Base-by-base conservation (phyloP, 1,140 invertebrate genomes). In the Andricus grossulariae region DNA sequence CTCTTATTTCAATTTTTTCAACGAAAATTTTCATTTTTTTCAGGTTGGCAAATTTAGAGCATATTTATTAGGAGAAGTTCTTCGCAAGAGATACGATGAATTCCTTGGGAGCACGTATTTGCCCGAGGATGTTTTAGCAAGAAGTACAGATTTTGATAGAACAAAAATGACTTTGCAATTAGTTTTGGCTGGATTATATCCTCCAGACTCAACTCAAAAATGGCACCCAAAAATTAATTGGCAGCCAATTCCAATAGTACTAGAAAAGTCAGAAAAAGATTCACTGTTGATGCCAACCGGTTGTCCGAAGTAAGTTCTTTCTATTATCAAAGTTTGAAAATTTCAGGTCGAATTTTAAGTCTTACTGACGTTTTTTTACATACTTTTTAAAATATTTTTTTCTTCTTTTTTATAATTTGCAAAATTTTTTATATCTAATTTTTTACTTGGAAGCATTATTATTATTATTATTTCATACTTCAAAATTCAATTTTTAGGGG, bases 131-230 rank as follows among this genome's bases (percentile, higher is more conserved):
- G 87, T 92, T 11, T 80, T 75, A 7, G 82, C 91, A 4, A 84
- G 90, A 0, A 91, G 91, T 4, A 92, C 91, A 6, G 90, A 92
- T 79, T 93, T 88, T 74, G 90, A 90, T 11, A 88, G 93, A 21
- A 94, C 93, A 1, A 92, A 93, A 85, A 93, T 93, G 92, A 92
- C 91, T 5, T 90, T 88, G 0, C 85, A 93, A 51, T 85, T 93
- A 4, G 90, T 92, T 3, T 78, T 94, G n/a, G 91, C 93, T 0
- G 92, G 89, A 3, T 78, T 94, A 75, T 93, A 91, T 77, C 51
- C 50, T 25, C 86, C 85, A 3, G 72, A 21, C 2, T 45, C 71
- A 25, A 71, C 60, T n/a, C 85, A 85, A 78, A 71, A 39, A 39
- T 87, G 85, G 87, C 80, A 87, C 73, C 45, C 76, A 11, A 74